These are phyloP conservation scores for Gymnocypris eckloni DNA, from an alignment of 2,797 vertebrate species.

Conservation along the genomic window DNA sequence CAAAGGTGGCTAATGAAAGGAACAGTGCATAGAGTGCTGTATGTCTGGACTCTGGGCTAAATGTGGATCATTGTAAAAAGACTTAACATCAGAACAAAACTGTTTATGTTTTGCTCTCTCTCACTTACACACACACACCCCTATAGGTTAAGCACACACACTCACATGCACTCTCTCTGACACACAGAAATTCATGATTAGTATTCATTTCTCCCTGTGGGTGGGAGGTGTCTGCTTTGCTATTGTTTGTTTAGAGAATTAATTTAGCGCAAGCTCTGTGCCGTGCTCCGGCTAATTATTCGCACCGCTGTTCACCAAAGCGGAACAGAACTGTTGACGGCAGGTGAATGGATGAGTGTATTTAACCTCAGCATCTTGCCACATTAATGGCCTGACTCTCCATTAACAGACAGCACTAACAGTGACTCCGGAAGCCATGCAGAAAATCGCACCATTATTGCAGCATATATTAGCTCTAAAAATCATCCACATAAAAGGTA, in stretches of 20 bases:
- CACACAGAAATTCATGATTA: constrained; percentile 38
- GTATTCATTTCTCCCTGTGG: constrained; percentile 49
- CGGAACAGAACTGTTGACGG: constrained; percentile 53
- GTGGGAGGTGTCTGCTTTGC: constrained; percentile 39
- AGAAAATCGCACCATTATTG: constrained; percentile 61
- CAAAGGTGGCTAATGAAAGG: constrained; percentile 30
- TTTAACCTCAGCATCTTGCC: constrained; percentile 62
- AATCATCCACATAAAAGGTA: constrained; percentile 41
- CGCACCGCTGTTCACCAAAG: constrained; percentile 41
- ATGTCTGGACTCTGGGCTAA: neutral
- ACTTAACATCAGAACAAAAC: constrained; percentile 4
- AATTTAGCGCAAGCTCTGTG: constrained; percentile 58
- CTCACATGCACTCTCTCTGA: neutral
- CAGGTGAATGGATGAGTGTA: constrained; percentile 64
- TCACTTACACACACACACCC: neutral
- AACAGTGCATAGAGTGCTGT: neutral
- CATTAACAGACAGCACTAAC: constrained; percentile 51
- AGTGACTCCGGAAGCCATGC: constrained; percentile 55
- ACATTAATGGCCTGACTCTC: constrained; percentile 53
- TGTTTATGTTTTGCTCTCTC: neutral
- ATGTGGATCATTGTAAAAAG: constrained; percentile 12
- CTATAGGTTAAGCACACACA: constrained; percentile 14
- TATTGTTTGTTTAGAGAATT: constrained; percentile 65
- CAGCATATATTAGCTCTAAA: constrained; percentile 56
- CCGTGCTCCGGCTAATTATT: constrained; percentile 60